Evolutionary conservation across 2,797 vertebrate species (phyloP), one percentile per base, ranked within the genome.

Genomic region (Cyclopterus lumpus): DNA sequence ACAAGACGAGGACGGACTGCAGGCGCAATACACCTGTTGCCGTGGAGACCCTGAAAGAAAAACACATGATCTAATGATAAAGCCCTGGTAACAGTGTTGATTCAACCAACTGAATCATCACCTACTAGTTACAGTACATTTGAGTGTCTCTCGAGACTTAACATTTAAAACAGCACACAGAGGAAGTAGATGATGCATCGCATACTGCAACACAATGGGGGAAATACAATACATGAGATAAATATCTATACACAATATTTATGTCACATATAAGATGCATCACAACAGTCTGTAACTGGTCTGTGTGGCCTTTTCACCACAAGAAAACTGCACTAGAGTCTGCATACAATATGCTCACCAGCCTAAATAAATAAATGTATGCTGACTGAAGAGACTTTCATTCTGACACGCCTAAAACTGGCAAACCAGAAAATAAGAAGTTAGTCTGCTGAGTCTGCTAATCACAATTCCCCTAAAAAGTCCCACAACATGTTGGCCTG

Each of bases 31-130:
- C 22, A 28, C 77, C 0, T 40, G 77, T 53, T 44, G 60, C 62
- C 55, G 63, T 59, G 90, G 91, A 66, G 91, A 91, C 36, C 88
- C 92, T 93, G 51, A 49, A 10, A 51, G 14, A 57, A 61, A 82
- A 67, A 64, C 6, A 77, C 28, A 80, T 6, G 5, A 68, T 16
- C 34, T 51, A 30, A 59, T 48, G 34, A 36, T 68, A 26, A 75
- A 58, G 32, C 49, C 48, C 40, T 48, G n/a, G 6, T 26, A 36
- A 62, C 20, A 16, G 2, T 55, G 26, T 61, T 32, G 11, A 42
- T 61, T 68, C 8, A 46, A 65, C 55, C n/a, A 71, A 59, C 5
- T 54, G 58, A 73, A 60, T 59, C 42, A 36, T 46, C 22, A 59
- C 12, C 42, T 67, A 53, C 32, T 58, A 42, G 22, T 58, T 67